A percentile compares a stretch with the other conserved stretches of the same genome.
phyloP scores from a whole-genome alignment of 2,797 vertebrate genomes.

The Etheostoma perlongum region DNA sequence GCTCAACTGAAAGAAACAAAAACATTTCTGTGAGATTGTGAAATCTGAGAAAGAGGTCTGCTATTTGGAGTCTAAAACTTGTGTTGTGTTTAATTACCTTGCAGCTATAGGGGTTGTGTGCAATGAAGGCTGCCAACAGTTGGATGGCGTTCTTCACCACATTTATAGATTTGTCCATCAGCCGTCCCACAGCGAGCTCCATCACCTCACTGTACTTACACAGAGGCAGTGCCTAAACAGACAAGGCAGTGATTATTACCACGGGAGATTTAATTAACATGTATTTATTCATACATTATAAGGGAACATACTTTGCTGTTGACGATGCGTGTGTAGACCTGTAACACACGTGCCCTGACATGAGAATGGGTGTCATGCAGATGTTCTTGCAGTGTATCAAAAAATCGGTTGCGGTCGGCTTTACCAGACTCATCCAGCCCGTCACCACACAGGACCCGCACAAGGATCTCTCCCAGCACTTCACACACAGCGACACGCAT shows the following conservation, averaged over 20 bases:
- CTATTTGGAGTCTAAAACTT: neutral
- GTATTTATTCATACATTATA: neutral
- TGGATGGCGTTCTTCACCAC: conserved; percentile 96
- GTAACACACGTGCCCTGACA: conserved; percentile 92
- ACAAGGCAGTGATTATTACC: conserved; percentile 6
- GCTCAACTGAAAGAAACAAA: conserved; percentile 85
- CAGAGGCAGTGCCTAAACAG: conserved; percentile 90
- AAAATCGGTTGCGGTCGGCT: conserved; percentile 91
- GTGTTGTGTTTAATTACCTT: conserved; percentile 85
- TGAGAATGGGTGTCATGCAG: conserved; percentile 90
- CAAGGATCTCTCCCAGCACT: conserved; percentile 90
- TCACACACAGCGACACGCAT: conserved; percentile 94
- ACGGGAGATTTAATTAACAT: neutral
- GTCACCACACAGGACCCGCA: conserved; percentile 91
- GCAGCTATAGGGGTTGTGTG: conserved; percentile 97
- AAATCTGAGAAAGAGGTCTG: neutral
- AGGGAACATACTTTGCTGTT: conserved; percentile 88
- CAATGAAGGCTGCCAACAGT: conserved; percentile 93
- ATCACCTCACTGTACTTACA: conserved; percentile 92
- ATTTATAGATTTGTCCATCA: conserved; percentile 93
- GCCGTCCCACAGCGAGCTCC: conserved; percentile 90
- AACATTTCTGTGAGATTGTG: neutral
- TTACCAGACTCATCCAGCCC: conserved; percentile 88
- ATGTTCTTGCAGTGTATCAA: conserved; percentile 93
- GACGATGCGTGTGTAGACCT: conserved; percentile 92